Conservation (phyloP, 2,888 invertebrate species). For the Salpingus planirostris region DNA sequence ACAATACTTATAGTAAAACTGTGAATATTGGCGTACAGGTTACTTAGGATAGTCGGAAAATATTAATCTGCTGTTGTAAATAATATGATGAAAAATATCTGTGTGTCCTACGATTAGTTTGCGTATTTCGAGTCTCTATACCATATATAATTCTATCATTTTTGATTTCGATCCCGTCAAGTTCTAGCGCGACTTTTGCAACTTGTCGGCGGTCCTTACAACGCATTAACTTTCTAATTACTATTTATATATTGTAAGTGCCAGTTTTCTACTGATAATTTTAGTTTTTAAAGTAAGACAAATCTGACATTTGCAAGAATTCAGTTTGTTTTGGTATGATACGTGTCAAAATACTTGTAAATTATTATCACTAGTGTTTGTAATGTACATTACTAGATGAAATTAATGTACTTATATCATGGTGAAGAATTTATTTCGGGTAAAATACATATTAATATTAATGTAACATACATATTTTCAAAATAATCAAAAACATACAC, state of each 20-base stretch:
- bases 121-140: too few species aligned
- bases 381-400: slow-evolving; percentile 13
- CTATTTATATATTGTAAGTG: slow-evolving; percentile 11
- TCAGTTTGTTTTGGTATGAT: slow-evolving; percentile 11
- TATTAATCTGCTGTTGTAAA: slow-evolving; percentile 23
- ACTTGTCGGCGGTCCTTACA: too few species aligned
- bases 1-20: slow-evolving; percentile 33
- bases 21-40: slow-evolving; percentile 33
- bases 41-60: slow-evolving; percentile 27
- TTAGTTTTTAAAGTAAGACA: slow-evolving; percentile 5
- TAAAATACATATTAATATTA: slow-evolving; percentile 13
- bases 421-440: slow-evolving; percentile 9
- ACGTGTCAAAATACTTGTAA: slow-evolving; percentile 16
- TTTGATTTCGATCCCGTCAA: too few species aligned
- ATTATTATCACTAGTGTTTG: slow-evolving; percentile 14
- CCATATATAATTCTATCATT: too few species aligned
- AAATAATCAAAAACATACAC: slow-evolving; percentile 6
- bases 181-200: too few species aligned
- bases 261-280: slow-evolving; percentile 13
- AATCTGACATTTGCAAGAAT: slow-evolving; percentile 8
- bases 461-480: slow-evolving; percentile 14
- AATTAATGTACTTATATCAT: slow-evolving; percentile 13
- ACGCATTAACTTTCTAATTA: slow-evolving; percentile 10
- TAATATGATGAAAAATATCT: slow-evolving; percentile 12
- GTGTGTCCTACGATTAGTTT: slow-evolving; percentile 13